Base-by-base conservation (phyloP, 2,888 invertebrate species). In the Caenorhabditis sp. region DNA sequence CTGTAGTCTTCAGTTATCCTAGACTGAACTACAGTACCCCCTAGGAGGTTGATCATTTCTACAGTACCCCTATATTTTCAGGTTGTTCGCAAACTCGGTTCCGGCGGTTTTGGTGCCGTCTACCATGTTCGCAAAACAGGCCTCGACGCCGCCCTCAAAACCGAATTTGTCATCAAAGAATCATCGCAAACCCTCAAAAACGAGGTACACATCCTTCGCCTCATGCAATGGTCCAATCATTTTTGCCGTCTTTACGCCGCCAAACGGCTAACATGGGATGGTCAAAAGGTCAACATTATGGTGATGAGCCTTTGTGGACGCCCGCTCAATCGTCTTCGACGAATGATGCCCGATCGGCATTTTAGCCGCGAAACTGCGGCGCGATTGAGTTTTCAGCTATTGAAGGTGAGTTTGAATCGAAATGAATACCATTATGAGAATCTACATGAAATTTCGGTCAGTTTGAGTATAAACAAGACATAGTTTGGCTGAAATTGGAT, bases 21-120 rank as follows among this genome's bases (percentile, higher is more conserved):
- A 10, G 5, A 5, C 5, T 36, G 36, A n/a, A n/a, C n/a, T n/a
- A n/a, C n/a, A n/a, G n/a, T n/a, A n/a, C n/a, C n/a, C n/a, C n/a
- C n/a, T n/a, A n/a, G n/a, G n/a, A n/a, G n/a, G n/a, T n/a, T n/a
- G n/a, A n/a, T n/a, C n/a, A n/a, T n/a, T n/a, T n/a, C n/a, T n/a
- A n/a, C n/a, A n/a, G n/a, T n/a, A n/a, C n/a, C n/a, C n/a, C n/a
- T n/a, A n/a, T n/a, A 10, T 17, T 43, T 43, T 43, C 43, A 79
- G 67, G 65, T 79, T 17, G 58, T 77, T 59, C 67, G 63, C n/a
- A 75, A 82, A 56, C 65, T 83, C 10, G 84, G 84, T 25, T 73
- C 77, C 25, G 84, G 84, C n/a, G 84, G 84, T 10, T 84, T 82
- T 62, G 84, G 84, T 17, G 74, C 78, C 49, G 83, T 83, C 27